phyloP scores from a whole-genome alignment of 2,888 invertebrate species.

The Trachelus troglodyta region DNA sequence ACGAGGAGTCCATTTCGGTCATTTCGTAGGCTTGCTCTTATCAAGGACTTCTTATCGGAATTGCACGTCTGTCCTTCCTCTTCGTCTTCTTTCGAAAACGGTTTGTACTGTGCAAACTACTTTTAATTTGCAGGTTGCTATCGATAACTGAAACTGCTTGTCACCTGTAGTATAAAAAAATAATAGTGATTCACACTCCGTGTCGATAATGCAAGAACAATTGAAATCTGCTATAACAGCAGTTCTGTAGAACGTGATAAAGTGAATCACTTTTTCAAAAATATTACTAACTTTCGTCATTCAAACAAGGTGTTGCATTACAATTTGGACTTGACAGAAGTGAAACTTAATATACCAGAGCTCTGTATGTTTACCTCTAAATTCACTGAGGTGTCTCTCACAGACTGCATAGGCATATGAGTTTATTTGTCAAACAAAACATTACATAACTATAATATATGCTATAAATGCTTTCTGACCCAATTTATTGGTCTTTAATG shows the following conservation, averaged over 20 bases:
- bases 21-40: not conserved
- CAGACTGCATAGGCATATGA: not conserved
- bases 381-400: not conserved
- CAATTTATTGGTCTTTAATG: not conserved
- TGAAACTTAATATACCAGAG: not conserved
- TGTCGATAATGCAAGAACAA: not conserved
- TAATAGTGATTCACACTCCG: not conserved
- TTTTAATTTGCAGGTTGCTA: not conserved
- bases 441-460: not conserved
- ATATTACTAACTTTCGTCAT: not conserved
- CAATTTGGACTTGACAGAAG: not conserved
- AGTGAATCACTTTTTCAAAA: not conserved
- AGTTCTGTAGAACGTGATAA: not conserved
- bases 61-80: not conserved
- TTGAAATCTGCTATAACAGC: not conserved
- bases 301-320: conserved; percentile 1
- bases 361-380: not conserved
- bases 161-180: not conserved
- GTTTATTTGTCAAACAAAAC: not conserved
- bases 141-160: not conserved
- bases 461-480: not conserved
- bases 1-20: not conserved
- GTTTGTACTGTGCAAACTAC: not conserved
- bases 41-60: not conserved
- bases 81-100: not conserved